These are phyloP conservation scores for Hymenopus coronatus DNA, from an alignment of 2,888 invertebrate genomes.

Conservation along the genomic window DNA sequence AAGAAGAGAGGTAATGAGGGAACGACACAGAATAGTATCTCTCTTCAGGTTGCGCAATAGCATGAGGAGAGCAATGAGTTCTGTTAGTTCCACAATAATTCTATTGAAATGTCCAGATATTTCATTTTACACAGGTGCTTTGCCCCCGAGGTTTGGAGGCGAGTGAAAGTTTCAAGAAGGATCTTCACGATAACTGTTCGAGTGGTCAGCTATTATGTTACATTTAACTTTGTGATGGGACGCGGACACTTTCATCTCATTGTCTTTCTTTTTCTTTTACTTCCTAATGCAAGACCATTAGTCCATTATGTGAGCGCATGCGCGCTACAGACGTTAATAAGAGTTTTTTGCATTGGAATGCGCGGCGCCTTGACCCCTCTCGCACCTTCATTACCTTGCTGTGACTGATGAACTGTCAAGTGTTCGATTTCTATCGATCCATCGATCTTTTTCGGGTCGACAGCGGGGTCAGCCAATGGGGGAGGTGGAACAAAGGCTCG, in stretches of 20 bases:
- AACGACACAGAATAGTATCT: too few relatives aligned
- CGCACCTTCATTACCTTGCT: background rate
- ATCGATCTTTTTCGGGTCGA: background rate
- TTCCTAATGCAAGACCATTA: background rate
- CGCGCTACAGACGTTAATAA: background rate
- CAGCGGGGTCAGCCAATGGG: background rate
- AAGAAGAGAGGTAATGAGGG: too few relatives aligned
- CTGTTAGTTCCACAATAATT: too few relatives aligned
- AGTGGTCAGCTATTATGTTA: too few relatives aligned
- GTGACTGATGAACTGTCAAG: background rate
- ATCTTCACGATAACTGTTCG: too few relatives aligned
- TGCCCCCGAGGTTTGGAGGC: too few relatives aligned
- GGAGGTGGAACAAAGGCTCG: background rate
- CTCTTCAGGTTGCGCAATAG: too few relatives aligned
- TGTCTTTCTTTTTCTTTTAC: background rate
- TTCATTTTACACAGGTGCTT: too few relatives aligned
- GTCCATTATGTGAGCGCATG: background rate
- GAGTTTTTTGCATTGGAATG: background rate
- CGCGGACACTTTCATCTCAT: background rate
- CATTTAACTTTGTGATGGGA: background rate
- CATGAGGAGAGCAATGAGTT: too few relatives aligned
- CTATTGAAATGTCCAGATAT: too few relatives aligned
- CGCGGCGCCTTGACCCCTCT: slow-evolving; percentile 11
- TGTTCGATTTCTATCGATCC: background rate
- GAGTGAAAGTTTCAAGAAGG: too few relatives aligned